These are phyloP conservation scores for Rhinogobio ventralis DNA, from an alignment of 2,797 vertebrate genomes.

Conservation along the genomic window DNA sequence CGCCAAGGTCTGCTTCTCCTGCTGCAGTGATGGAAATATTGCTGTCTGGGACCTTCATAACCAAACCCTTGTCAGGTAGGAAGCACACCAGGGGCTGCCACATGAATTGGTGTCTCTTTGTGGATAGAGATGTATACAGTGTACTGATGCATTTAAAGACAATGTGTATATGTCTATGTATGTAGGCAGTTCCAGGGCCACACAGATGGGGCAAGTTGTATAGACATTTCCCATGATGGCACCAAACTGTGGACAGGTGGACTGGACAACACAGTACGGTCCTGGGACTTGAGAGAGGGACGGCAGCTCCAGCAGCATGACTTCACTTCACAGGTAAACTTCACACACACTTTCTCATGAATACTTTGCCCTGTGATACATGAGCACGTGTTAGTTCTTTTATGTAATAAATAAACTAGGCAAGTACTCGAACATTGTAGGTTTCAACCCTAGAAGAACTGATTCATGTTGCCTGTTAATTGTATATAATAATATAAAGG, in stretches of 20 bases:
- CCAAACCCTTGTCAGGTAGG: slow-evolving; percentile 94
- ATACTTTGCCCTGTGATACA: neutral
- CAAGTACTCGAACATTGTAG: neutral
- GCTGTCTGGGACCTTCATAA: slow-evolving; percentile 97
- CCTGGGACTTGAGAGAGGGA: slow-evolving; percentile 96
- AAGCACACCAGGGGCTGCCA: neutral
- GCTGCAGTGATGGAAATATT: slow-evolving; percentile 96
- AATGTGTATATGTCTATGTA: neutral
- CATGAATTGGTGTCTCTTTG: neutral
- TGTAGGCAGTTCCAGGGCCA: slow-evolving; percentile 95
- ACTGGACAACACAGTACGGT: slow-evolving; percentile 96
- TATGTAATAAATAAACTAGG: neutral
- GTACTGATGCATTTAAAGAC: neutral
- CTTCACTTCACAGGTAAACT: slow-evolving; percentile 94
- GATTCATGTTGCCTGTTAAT: neutral
- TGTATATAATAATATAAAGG: neutral
- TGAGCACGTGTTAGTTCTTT: neutral
- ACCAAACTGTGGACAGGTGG: slow-evolving; percentile 98
- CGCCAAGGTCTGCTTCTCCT: slow-evolving; percentile 98
- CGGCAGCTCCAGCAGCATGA: slow-evolving; percentile 97
- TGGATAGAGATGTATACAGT: neutral
- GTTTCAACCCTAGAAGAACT: neutral
- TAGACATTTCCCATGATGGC: slow-evolving; percentile 96
- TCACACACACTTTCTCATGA: neutral
- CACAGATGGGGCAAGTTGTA: slow-evolving; percentile 96